Evolutionary conservation across 2,888 invertebrate genomes (phyloP).

Genomic region (Yponomeuta plumbellus): DNA sequence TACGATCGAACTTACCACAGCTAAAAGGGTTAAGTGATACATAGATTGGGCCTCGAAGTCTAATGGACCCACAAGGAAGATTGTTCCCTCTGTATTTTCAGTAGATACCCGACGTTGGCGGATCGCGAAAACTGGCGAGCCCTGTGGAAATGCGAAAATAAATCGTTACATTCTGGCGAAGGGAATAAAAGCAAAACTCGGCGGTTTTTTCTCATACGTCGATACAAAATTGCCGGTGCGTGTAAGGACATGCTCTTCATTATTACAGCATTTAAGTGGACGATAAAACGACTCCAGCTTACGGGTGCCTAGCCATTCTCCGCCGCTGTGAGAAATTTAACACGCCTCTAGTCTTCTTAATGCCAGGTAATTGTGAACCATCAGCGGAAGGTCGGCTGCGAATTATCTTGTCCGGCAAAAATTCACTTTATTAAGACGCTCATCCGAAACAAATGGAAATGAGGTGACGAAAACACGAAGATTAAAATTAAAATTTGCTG

Average conservation of each 20-base stretch:
- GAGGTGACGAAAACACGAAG: neutral
- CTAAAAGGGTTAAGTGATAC: slow-evolving; percentile 90
- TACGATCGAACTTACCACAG: slow-evolving; percentile 82
- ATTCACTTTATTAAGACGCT: neutral
- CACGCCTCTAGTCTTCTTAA: slow-evolving; percentile 55
- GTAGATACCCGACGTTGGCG: slow-evolving; percentile 84
- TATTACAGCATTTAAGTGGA: slow-evolving; percentile 55
- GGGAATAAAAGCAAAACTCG: neutral
- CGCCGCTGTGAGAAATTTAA: slow-evolving; percentile 60
- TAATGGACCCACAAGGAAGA: slow-evolving; percentile 84
- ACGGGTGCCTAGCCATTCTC: slow-evolving; percentile 49
- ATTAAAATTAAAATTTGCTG: slow-evolving; percentile 4
- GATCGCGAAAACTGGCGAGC: slow-evolving; percentile 85
- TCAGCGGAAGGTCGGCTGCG: slow-evolving; percentile 25
- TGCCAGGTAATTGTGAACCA: slow-evolving; percentile 50
- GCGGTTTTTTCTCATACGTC: slow-evolving; percentile 5
- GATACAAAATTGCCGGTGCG: slow-evolving; percentile 26
- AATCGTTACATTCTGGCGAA: neutral
- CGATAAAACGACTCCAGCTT: slow-evolving; percentile 49
- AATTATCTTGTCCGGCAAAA: slow-evolving; percentile 8
- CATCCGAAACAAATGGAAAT: neutral
- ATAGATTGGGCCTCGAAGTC: slow-evolving; percentile 94
- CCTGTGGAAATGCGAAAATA: slow-evolving; percentile 69
- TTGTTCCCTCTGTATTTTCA: slow-evolving; percentile 87
- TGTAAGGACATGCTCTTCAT: slow-evolving; percentile 52